Base-by-base conservation (phyloP, 2,113 vertebrate genomes). In the Chlorodrepanis virens region DNA sequence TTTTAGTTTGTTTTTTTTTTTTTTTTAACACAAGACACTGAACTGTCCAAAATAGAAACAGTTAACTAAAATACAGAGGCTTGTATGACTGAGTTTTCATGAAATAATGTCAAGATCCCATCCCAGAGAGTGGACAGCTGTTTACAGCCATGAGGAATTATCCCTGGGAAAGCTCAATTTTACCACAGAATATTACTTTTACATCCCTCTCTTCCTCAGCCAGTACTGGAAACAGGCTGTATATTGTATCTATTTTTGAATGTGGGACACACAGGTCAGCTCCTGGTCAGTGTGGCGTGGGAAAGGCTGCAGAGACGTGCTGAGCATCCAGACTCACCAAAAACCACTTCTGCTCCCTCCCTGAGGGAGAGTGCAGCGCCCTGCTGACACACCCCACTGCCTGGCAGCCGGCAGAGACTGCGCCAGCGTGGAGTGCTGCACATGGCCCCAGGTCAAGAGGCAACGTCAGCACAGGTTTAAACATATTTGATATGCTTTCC, bases 371-470 rank as follows among this genome's bases (percentile, higher is more conserved):
- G 8, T 1, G 7, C 31, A 22, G 11, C 18, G 35, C n/a, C 31
- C n/a, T 49, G 59, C 53, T 78, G 45, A 45, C 45, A 2, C 25
- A 23, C 1, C 6, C 6, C 0, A 0, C 47, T 45, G 37, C 28
- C 21, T 10, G 14, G 24, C 50, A 54, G 29, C 40, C 1, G 0
- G 28, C 39, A 40, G 11, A 28, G 31, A 27, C 8, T 0, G 4
- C 37, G 28, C 47, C 28, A 8, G 22, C 14, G 4, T 4, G 7
- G 47, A 60, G 59, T 53, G 57, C 47, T 85, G 40, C 42, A 52
- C 27, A 11, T 47, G 12, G 60, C 11, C 14, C 3, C 33, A 16
- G 39, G 28, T 53, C 31, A 35, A 28, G 16, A 52, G 11, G 49
- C 7, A 14, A 0, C 1, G 2, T 44, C 77, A 75, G 39, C 23